Conservation (phyloP, 2,797 vertebrate species). For the Myotis vivesi region DNA sequence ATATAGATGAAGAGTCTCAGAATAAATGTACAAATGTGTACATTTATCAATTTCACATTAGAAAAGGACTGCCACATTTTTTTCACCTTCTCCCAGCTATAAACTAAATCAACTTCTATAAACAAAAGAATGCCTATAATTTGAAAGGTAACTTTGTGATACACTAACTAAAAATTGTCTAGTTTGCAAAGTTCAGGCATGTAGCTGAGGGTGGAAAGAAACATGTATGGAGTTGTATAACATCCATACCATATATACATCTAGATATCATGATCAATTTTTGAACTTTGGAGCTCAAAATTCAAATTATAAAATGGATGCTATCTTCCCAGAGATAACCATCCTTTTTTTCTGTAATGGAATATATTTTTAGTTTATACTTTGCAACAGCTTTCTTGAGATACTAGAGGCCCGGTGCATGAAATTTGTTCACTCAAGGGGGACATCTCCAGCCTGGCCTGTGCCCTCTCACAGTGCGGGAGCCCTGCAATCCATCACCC, state of each 20-base stretch:
- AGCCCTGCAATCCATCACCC: too few relatives aligned
- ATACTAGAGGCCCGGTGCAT: not conserved
- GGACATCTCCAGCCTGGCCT: too few relatives aligned
- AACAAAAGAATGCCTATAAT: not conserved
- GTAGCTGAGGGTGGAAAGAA: not conserved
- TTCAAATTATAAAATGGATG: not conserved
- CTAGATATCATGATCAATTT: not conserved
- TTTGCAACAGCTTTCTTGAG: not conserved
- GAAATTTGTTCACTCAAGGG: too few relatives aligned
- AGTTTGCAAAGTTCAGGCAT: not conserved
- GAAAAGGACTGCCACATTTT: not conserved
- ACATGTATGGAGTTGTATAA: not conserved
- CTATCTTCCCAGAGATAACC: not conserved
- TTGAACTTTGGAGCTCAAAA: not conserved
- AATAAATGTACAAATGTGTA: not conserved
- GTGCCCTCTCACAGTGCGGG: too few relatives aligned
- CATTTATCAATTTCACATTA: conserved; percentile 5
- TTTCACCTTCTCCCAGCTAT: not conserved
- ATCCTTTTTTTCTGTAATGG: not conserved
- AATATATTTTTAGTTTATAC: conserved; percentile 17
- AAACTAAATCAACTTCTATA: not conserved
- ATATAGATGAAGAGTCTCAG: not conserved
- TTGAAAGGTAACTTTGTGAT: conserved; percentile 6
- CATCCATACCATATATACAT: not conserved
- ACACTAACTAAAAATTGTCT: not conserved